Conservation (phyloP, 2,113 vertebrate genomes). For the Phyllostomus discolor region DNA sequence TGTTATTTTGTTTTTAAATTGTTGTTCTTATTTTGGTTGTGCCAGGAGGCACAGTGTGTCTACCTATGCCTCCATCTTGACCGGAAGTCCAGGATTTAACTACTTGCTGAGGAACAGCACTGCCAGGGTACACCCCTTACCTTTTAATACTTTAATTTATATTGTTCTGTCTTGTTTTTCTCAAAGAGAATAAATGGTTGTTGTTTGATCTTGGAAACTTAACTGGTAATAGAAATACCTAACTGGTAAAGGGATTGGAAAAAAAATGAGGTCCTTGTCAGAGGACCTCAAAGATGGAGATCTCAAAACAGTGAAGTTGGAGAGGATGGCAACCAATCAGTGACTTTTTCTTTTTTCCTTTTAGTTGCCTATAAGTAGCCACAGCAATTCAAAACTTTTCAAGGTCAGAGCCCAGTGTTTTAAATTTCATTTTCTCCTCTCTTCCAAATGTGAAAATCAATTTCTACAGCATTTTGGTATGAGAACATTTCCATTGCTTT, state of each 20-base stretch:
- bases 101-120: background rate
- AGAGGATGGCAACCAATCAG: background rate
- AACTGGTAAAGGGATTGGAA: background rate
- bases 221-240: background rate
- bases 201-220: slow-evolving; percentile 6
- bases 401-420: background rate
- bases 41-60: no score
- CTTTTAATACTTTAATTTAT: background rate
- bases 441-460: background rate
- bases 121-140: background rate
- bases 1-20: no score
- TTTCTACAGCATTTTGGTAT: background rate
- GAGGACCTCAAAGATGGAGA: background rate
- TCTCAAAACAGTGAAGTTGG: background rate
- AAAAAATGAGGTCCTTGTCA: background rate
- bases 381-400: background rate
- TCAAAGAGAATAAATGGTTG: background rate
- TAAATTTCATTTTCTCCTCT: background rate
- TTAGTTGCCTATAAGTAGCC: background rate
- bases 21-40: no score
- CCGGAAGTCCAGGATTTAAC: background rate
- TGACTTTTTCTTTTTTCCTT: background rate
- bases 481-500: slow-evolving; percentile 13
- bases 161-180: background rate
- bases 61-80: no score